A percentile compares a stretch with the other conserved stretches of the same genome.
These are phyloP conservation scores for Telmatochromis sp. DNA, from an alignment of 2,113 vertebrate species.

Conservation along the genomic window DNA sequence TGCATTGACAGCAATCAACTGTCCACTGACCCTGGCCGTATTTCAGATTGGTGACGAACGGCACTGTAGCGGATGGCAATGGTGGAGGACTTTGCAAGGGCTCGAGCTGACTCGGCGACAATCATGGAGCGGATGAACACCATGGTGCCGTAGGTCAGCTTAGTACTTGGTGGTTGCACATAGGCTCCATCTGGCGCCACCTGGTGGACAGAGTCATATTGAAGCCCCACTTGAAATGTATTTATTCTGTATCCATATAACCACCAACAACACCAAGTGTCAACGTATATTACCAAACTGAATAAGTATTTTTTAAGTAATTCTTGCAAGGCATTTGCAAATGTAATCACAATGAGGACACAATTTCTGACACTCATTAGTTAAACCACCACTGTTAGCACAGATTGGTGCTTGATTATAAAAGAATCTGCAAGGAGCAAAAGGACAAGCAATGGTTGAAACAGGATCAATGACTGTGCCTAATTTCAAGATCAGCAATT, in stretches of 20 bases:
- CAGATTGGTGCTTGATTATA: not conserved
- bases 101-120: slow-evolving; percentile 76
- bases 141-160: slow-evolving; percentile 97
- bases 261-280: not conserved
- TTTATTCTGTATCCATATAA: not conserved
- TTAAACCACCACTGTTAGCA: not conserved
- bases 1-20: not conserved
- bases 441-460: not conserved
- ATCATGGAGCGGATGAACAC: slow-evolving; percentile 93
- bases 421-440: not conserved
- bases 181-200: slow-evolving; percentile 92
- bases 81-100: slow-evolving; percentile 82
- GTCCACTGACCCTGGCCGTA: slow-evolving; percentile 80
- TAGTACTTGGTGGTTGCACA: slow-evolving; percentile 86
- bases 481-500: not conserved
- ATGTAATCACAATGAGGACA: not conserved
- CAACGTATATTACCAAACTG: not conserved
- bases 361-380: not conserved
- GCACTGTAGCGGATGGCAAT: slow-evolving; percentile 93
- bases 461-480: not conserved
- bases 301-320: not conserved
- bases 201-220: slow-evolving; percentile 57
- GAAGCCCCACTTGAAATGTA: not conserved
- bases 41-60: slow-evolving; percentile 92
- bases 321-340: not conserved